These are phyloP conservation scores for Stomatorhinus walkeri DNA, from an alignment of 2,797 vertebrate species.

Conservation along the genomic window DNA sequence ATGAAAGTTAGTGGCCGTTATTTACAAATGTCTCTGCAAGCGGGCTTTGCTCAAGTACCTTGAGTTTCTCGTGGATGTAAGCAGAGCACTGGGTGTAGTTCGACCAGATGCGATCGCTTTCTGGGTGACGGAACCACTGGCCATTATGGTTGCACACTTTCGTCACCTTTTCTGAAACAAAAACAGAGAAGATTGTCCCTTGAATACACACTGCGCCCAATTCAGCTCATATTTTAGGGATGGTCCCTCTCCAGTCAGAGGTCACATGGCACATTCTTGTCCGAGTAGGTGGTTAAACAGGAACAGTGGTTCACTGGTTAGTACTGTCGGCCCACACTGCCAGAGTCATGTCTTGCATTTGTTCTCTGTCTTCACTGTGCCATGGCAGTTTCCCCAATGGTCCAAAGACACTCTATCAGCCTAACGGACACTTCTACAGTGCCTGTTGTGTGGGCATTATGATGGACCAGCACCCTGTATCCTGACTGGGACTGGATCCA, in stretches of 20 bases:
- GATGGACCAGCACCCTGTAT: neutral
- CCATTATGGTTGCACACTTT: conserved; percentile 66
- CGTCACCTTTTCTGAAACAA: conserved; percentile 59
- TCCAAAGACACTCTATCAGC: neutral
- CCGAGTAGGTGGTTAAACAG: neutral
- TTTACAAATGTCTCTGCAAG: neutral
- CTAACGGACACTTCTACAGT: neutral
- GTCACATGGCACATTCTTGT: neutral
- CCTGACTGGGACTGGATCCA: neutral
- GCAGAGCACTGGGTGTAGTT: conserved; percentile 65
- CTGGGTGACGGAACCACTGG: conserved; percentile 68
- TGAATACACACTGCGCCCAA: neutral
- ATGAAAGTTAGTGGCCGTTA: neutral
- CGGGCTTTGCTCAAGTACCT: conserved; percentile 39
- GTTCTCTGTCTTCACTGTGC: neutral
- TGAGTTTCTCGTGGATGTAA: conserved; percentile 47
- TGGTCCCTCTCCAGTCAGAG: neutral
- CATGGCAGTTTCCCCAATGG: neutral
- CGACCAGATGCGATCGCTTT: conserved; percentile 63
- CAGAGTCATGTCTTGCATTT: neutral
- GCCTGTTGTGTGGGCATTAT: neutral
- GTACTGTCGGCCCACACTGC: neutral
- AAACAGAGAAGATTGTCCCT: neutral
- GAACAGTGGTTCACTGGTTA: neutral
- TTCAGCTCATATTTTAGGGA: neutral